Evolutionary conservation across 1,140 invertebrate genomes (phyloP).

Genomic region (Luehdorfia chinensis): DNA sequence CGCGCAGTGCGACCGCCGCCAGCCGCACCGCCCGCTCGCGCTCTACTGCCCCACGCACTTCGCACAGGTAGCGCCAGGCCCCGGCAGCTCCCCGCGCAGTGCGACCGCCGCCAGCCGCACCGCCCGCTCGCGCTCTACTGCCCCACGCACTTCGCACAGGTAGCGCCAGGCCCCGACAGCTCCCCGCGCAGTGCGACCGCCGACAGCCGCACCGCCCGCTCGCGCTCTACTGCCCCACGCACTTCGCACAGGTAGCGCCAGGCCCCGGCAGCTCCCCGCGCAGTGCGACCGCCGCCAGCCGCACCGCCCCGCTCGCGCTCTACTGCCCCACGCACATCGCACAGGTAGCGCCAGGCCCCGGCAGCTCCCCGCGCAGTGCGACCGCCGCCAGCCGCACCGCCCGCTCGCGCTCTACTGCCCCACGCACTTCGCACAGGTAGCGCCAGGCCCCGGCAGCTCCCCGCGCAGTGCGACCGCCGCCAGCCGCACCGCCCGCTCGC

Average conservation of each 20-base stretch:
- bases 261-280: constrained; percentile 79
- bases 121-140: constrained; percentile 71
- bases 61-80: constrained; percentile 77
- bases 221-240: constrained; percentile 69
- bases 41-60: constrained; percentile 64
- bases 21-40: constrained; percentile 63
- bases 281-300: constrained; percentile 86
- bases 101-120: constrained; percentile 82
- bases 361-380: constrained; percentile 83
- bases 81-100: constrained; percentile 81
- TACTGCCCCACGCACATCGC: constrained; percentile 60
- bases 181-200: constrained; percentile 84
- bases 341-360: no score
- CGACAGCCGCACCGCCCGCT: constrained; percentile 76
- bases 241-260: constrained; percentile 26
- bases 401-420: constrained; percentile 75
- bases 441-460: no score
- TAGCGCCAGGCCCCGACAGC: no score
- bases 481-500: constrained; percentile 70
- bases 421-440: constrained; percentile 20
- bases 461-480: constrained; percentile 86
- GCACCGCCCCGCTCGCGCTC: constrained; percentile 63
- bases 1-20: constrained; percentile 86
- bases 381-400: constrained; percentile 79
- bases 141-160: constrained; percentile 37